Evolutionary conservation across 2,797 vertebrate genomes (phyloP), one percentile per base, ranked within the genome.

Genomic region (Hemibagrus guttatus): DNA sequence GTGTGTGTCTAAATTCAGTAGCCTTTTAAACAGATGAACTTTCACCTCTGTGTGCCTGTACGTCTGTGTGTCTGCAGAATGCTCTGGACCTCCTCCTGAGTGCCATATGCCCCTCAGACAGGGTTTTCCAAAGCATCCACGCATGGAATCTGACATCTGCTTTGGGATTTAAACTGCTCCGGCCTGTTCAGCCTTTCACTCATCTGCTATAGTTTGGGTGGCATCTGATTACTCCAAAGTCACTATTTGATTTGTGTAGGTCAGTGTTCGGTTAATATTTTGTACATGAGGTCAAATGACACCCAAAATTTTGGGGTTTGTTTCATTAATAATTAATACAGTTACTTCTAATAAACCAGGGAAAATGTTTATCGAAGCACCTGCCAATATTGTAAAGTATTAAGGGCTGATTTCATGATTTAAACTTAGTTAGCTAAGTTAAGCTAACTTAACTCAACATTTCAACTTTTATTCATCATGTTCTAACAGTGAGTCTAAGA

Each of bases 71-170:
- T 81, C 76, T 85, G 83, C 93, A 89, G 89, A 93, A 92, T 91
- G 63, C 71, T 85, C 68, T 94, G 94, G 94, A 93, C 91, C 54
- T 59, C 84, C 90, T 93, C 94, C 92, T 93, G 86, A 84, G 75
- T 42, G 61, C 91, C 93, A 94, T 94, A 94, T 95, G 93, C 93
- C 92, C 93, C 91, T 90, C 92, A 93, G 93, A 92, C 89, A 87
- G 83, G 85, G 52, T 84, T 89, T 89, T 91, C 87, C 88, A 84
- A 83, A 89, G 87, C 75, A 56, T 86, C 86, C 84, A 80, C 63
- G 85, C 88, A 89, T 89, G 89, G 89, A 85, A 85, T 89, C 82
- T 85, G 89, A 90, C 91, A 91, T 91, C 91, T 91, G 91, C 89
- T 89, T 81, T 69, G 52, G 86, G 87, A 89, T 79, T 91, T 84